Evolutionary conservation across 2,888 invertebrate species (phyloP).

Genomic region (Sinhomidia bicolor): DNA sequence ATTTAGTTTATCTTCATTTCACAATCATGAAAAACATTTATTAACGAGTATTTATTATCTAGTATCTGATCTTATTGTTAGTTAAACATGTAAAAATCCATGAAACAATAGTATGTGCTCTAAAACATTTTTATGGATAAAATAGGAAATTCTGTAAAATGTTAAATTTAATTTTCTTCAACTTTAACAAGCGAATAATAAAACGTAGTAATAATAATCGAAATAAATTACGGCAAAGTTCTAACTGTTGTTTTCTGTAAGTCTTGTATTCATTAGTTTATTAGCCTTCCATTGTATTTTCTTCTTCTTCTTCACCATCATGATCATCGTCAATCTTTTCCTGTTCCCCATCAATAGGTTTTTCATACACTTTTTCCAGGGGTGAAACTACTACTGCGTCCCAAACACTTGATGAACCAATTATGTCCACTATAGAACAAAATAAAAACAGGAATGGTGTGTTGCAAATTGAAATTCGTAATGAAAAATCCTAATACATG

Average conservation of each 20-base stretch:
- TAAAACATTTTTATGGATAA: too few relatives aligned
- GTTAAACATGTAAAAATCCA: too few relatives aligned
- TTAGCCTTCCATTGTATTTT: constrained; percentile 83
- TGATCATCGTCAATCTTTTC: constrained; percentile 83
- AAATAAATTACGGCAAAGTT: background rate
- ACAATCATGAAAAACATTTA: constrained; percentile 82
- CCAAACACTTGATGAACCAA: constrained; percentile 97
- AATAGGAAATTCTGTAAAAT: too few relatives aligned
- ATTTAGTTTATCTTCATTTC: constrained; percentile 84
- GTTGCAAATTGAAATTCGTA: too few relatives aligned
- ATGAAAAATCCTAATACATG: too few relatives aligned
- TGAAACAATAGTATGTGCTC: too few relatives aligned
- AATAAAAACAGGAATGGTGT: too few relatives aligned
- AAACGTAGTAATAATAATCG: background rate
- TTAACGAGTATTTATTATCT: constrained; percentile 27
- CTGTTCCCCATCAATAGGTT: constrained; percentile 87
- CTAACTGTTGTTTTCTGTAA: too few relatives aligned
- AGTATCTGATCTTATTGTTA: too few relatives aligned
- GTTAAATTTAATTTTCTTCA: too few relatives aligned
- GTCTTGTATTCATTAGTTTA: background rate
- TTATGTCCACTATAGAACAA: constrained; percentile 83
- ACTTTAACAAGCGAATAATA: too few relatives aligned
- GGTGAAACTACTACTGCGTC: constrained; percentile 98
- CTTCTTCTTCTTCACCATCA: constrained; percentile 84
- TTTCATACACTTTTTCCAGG: constrained; percentile 95